Percentiles rank a stretch among this genome's conserved stretches.
Conservation (phyloP, 2,888 invertebrate species). For the Agonopterix subpropinquella region DNA sequence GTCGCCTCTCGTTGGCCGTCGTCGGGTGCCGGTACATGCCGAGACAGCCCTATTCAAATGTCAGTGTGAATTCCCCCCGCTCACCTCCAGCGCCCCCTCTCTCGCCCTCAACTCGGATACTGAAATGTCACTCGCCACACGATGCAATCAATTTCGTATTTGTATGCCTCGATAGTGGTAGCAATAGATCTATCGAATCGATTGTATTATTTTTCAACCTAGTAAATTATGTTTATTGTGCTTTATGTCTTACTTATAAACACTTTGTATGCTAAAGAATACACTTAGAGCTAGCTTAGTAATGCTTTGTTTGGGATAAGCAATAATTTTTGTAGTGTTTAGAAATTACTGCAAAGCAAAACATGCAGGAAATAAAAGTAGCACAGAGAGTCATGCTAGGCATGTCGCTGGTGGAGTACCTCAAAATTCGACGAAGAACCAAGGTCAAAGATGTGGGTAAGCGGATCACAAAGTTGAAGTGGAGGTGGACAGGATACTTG, state of each 20-base stretch:
- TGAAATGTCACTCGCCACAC: constrained; percentile 72
- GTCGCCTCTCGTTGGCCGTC: constrained; percentile 68
- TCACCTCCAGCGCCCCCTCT: constrained; percentile 26
- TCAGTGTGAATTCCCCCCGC: constrained; percentile 55
- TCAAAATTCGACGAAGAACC: too few relatives aligned
- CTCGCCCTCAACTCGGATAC: constrained; percentile 42
- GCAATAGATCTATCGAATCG: constrained; percentile 59
- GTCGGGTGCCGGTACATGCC: constrained; percentile 69
- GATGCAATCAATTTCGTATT: constrained; percentile 75
- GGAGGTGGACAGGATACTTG: too few relatives aligned
- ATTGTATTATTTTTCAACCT: constrained; percentile 14
- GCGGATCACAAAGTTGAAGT: too few relatives aligned
- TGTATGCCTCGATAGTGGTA: constrained; percentile 64
- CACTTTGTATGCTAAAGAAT: not conserved
- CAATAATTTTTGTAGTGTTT: too few relatives aligned
- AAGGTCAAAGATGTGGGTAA: too few relatives aligned
- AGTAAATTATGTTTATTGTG: constrained; percentile 10
- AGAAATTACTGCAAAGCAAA: too few relatives aligned
- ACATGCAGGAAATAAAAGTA: too few relatives aligned
- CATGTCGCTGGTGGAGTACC: too few relatives aligned
- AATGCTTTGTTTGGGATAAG: too few relatives aligned
- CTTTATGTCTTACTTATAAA: not conserved
- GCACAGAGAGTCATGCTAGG: too few relatives aligned
- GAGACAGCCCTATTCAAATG: constrained; percentile 73
- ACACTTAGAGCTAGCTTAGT: too few relatives aligned